Percentiles rank a stretch among this genome's conserved stretches.
Evolutionary conservation across 2,888 invertebrate genomes (phyloP).

Genomic region (Ceraclea dissimilis): DNA sequence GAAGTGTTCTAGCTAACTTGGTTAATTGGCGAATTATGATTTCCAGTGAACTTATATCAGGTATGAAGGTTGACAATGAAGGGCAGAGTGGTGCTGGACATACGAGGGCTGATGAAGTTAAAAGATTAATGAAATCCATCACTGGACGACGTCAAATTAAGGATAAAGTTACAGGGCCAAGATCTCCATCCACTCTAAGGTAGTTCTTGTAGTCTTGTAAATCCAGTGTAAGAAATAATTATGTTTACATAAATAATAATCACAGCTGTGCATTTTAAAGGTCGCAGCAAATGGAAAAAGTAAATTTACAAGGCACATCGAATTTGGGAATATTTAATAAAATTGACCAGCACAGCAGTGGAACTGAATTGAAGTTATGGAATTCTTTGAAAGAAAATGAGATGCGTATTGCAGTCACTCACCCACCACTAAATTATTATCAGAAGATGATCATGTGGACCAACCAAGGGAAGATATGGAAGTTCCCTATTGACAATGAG

Average conservation of each 20-base stretch:
- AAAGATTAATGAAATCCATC: neutral
- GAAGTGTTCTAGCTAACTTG: too few relatives aligned
- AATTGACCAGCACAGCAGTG: constrained; percentile 34
- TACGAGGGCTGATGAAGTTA: neutral
- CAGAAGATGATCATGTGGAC: constrained; percentile 94
- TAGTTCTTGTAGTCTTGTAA: too few relatives aligned
- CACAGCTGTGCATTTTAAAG: neutral
- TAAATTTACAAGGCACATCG: constrained; percentile 55
- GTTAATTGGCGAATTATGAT: too few relatives aligned
- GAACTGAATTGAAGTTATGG: constrained; percentile 59
- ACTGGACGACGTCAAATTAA: too few relatives aligned
- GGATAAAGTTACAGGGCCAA: too few relatives aligned
- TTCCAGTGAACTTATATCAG: constrained; percentile 60
- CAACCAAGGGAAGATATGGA: constrained; percentile 89
- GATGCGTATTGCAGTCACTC: constrained; percentile 56
- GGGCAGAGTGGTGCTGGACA: neutral
- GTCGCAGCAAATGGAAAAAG: constrained; percentile 22
- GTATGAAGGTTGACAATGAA: constrained; percentile 67
- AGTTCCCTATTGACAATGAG: constrained; percentile 96
- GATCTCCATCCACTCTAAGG: too few relatives aligned
- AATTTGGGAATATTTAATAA: constrained; percentile 58
- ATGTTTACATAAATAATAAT: too few relatives aligned
- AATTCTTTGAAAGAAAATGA: constrained; percentile 56
- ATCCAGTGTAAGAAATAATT: too few relatives aligned
- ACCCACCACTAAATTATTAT: constrained; percentile 80